A percentile compares a stretch with the other conserved stretches of the same genome.
These are phyloP conservation scores for Ichneumon xanthorius DNA, from an alignment of 2,888 invertebrate species.

Conservation along the genomic window DNA sequence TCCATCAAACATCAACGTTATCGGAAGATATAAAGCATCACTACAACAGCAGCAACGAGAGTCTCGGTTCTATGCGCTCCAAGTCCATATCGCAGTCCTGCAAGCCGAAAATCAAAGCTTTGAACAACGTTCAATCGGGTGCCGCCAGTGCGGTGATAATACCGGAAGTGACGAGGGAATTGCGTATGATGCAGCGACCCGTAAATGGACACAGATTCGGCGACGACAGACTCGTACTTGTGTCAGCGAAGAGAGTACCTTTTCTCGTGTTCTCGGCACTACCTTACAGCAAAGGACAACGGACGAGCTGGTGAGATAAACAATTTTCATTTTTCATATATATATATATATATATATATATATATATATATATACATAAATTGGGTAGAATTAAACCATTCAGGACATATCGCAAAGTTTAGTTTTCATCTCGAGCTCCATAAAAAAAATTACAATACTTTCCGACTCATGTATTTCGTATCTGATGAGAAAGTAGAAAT, in stretches of 20 bases:
- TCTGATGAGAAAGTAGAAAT: background rate
- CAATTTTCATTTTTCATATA: background rate
- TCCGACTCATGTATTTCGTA: background rate
- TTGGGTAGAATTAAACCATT: slow-evolving; percentile 1
- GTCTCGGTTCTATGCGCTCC: slow-evolving; percentile 88
- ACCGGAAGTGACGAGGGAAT: slow-evolving; percentile 83
- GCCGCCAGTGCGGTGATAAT: slow-evolving; percentile 78
- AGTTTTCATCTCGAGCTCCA: slow-evolving; percentile 29
- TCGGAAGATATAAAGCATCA: slow-evolving; percentile 87
- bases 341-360: background rate
- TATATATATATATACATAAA: no score
- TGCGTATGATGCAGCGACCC: slow-evolving; percentile 85
- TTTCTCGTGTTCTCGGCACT: slow-evolving; percentile 95
- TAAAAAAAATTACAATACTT: slow-evolving; percentile 26
- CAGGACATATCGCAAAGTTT: slow-evolving; percentile 10
- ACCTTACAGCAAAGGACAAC: slow-evolving; percentile 91
- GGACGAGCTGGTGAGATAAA: slow-evolving; percentile 87
- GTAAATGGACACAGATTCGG: slow-evolving; percentile 89
- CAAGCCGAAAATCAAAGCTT: slow-evolving; percentile 86
- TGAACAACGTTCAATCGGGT: slow-evolving; percentile 87
- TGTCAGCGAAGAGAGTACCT: slow-evolving; percentile 92
- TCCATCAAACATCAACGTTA: slow-evolving; percentile 84
- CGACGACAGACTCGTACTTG: slow-evolving; percentile 93
- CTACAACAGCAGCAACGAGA: slow-evolving; percentile 93
- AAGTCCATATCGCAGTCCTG: slow-evolving; percentile 86